These are phyloP conservation scores for Ommatoiulus sabulosus DNA, from an alignment of 2,888 invertebrate species.

Conservation along the genomic window DNA sequence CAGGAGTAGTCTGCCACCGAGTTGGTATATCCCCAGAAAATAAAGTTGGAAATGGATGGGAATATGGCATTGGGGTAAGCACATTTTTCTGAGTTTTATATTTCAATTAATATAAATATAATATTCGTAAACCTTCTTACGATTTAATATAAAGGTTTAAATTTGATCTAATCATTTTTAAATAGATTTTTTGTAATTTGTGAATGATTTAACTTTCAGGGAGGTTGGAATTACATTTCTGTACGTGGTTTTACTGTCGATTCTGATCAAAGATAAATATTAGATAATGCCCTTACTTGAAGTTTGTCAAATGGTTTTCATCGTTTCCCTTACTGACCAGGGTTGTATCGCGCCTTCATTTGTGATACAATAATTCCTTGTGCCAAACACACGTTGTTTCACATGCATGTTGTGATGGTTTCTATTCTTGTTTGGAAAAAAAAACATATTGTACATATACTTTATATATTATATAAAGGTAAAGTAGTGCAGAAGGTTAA, in stretches of 20 bases:
- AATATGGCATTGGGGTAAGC: slow-evolving; percentile 60
- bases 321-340: not conserved
- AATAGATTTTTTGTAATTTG: not conserved
- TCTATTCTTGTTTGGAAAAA: not conserved
- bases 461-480: too few relatives aligned
- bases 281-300: not conserved
- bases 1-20: slow-evolving; percentile 61
- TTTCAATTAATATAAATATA: not conserved
- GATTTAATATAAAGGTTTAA: too few relatives aligned
- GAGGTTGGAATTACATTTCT: slow-evolving; percentile 59
- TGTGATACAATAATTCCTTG: not conserved
- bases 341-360: not conserved
- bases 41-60: slow-evolving; percentile 62
- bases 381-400: not conserved
- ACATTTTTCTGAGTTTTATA: not conserved
- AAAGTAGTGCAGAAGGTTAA: not conserved
- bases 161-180: too few relatives aligned
- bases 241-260: slow-evolving; percentile 53
- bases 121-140: too few relatives aligned
- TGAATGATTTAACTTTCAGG: slow-evolving; percentile 51
- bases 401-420: not conserved
- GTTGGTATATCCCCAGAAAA: slow-evolving; percentile 61
- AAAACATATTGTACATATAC: not conserved
- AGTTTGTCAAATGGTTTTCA: not conserved
- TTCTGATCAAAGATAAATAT: not conserved